Base-by-base conservation (phyloP, 1,140 invertebrate genomes). In the Tetragonula clypearis region DNA sequence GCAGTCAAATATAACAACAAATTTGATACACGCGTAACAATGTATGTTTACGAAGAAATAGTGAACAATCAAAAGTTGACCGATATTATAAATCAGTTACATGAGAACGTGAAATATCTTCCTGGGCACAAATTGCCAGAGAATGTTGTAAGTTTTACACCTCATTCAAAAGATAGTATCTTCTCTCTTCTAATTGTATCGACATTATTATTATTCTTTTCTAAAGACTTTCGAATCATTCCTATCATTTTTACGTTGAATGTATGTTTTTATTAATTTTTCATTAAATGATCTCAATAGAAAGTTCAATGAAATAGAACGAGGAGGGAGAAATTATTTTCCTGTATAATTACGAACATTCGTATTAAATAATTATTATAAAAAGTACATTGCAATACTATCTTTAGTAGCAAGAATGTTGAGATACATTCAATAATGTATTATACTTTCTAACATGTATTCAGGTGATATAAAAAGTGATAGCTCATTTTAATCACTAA, bases 81-180 rank as follows among this genome's bases (percentile, higher is more conserved):
- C 17, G 97, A 97, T 91, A 97, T 98, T 80, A 98, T 98, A 88
- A 98, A 98, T 93, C 96, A 95, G 26, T 93, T 96, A 23, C 97
- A 98, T 92, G 97, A 97, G 91, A 98, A 98, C 93, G 96, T 97
- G 19, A 98, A 98, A 92, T 98, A 98, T 93, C 93, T 98, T 41
- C 97, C 97, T 26, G 97, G 97, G 8, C 96, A 96, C 87, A 96
- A 96, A 91, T 92, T 98, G 26, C 97, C 96, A 14, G 92, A 93
- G 12, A 96, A 96, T 93, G 93, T 96, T 88, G 95, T 95, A 94
- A 95, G 95, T 95, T 90, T 69, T 49, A 49, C 71, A 14, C 12
- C n/a, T 21, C 77, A 60, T 68, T 21, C 66, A 65, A 78, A 41
- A n/a, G 23, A 35, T 62, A 65, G 12, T 14, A 35, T 53, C 23